Base-by-base conservation (phyloP, 2,797 vertebrate genomes). In the Rhinoraja longicauda region DNA sequence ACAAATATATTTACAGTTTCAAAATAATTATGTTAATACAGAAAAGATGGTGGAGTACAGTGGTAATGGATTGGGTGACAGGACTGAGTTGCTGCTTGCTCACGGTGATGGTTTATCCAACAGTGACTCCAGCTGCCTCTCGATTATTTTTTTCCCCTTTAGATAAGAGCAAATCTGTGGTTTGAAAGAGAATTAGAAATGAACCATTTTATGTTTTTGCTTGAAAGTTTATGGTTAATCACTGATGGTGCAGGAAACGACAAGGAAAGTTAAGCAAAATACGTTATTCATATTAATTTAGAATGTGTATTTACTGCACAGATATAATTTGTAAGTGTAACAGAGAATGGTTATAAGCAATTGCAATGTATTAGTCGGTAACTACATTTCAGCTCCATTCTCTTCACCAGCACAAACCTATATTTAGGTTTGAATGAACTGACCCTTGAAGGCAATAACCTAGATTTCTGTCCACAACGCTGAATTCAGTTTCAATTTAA, bases 11-110 rank as follows among this genome's bases (percentile, higher is more conserved):
- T 92, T 92, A 92, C 90, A 92, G 90, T 53, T 92, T 75, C 90
- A 92, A 92, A 92, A 92, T 92, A 92, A 57, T 73, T 75, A 92
- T 92, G 90, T 75, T 92, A 92, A 92, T 92, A 92, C 73, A 92
- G 72, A 29, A 57, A 92, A 92, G 90, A 92, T 92, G 90, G 90
- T 92, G 90, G 72, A 92, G 70, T 73, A 70, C 70, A 73, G 90
- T 92, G 70, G 90, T 92, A 92, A 92, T 92, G 90, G 90, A 92
- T 92, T 92, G 90, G 90, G 90, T 92, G 90, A 92, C 90, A 92
- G 90, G 67, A 53, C 88, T 70, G 88, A 29, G 88, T 91, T 91
- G 88, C 86, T 39, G 62, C 64, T 91, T 72, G 24, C 36, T 72
- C 36, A 13, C 29, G 39, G 70, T 75, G 90, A 92, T 92, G 90